Evolutionary conservation across 2,797 vertebrate genomes (phyloP).

Genomic region (Protosalanx chinensis): DNA sequence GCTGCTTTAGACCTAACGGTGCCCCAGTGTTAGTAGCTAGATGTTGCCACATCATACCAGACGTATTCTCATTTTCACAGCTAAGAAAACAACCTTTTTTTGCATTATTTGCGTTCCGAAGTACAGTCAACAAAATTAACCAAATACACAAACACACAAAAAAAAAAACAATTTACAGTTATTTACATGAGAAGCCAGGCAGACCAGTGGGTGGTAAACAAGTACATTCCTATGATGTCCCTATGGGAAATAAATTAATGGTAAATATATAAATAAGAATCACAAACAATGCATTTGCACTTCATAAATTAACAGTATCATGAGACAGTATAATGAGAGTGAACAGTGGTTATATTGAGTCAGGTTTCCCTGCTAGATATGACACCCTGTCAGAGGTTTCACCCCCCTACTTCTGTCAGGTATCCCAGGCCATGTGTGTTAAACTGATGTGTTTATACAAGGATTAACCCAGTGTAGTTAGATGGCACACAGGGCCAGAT

Average conservation of each 20-base stretch:
- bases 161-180: not conserved
- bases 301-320: not conserved
- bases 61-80: not conserved
- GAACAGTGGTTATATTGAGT: conserved; percentile 5
- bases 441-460: not conserved
- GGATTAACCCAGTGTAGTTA: not conserved
- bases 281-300: not conserved
- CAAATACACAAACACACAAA: not conserved
- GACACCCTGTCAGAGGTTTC: not conserved
- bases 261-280: conserved; percentile 2
- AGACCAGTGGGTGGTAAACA: no score
- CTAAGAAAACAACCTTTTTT: not conserved
- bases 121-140: not conserved
- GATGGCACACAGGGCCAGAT: not conserved
- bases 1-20: no score
- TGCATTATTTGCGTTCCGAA: not conserved
- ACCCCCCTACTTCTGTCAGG: not conserved
- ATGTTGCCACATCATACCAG: not conserved
- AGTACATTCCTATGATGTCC: no score
- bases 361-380: not conserved
- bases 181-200: no score
- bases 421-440: not conserved
- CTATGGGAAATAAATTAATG: no score
- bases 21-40: not conserved
- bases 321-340: not conserved